Base-by-base conservation (phyloP, 2,888 invertebrate species). In the Calameuta filiformis region DNA sequence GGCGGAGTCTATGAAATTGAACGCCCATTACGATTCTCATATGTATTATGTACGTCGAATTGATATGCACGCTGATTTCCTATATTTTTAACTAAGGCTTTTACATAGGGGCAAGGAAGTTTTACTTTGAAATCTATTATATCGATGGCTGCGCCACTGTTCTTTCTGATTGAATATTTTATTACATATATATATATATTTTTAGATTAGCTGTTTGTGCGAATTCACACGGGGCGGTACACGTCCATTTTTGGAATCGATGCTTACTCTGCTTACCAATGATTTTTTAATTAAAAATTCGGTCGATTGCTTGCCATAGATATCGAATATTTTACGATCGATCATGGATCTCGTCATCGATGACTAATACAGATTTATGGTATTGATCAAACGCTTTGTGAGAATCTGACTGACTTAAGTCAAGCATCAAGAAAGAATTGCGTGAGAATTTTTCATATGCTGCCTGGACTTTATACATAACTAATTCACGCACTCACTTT, bases 1-100 rank as follows among this genome's bases (percentile, higher is more conserved):
- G 85, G 85, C 82, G 83, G 82, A 79, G 84, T 79, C 79, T 79
- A 71, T 35, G 40, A 56, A 77, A 74, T 68, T 75, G 81, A 78
- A 84, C 80, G 82, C 79, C 85, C 80, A 81, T 85, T 83, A 81
- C 75, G 79, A 71, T 71, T 31, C 33, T 9, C n/a, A 30, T 71
- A 71, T 71, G 71, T 15, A 56, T 23, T 23, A 56, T 9, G 33
- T n/a, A 69, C 69, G 69, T 69, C n/a, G 69, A 69, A 69, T 11
- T 12, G n/a, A n/a, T 31, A 31, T 69, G 31, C 31, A 12, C 15
- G 23, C 56, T 15, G 71, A 34, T 71, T 33, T 71, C 9, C 6
- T 71, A 31, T 31, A 3, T 71, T 12, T 31, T 71, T 23, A 3
- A 23, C 23, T 9, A 23, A 23, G 56, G 2, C 56, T 56, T 23